Percentiles rank a stretch among this genome's conserved stretches.
Conservation (phyloP, 1,140 invertebrate species). For the Bicyclus anynana region DNA sequence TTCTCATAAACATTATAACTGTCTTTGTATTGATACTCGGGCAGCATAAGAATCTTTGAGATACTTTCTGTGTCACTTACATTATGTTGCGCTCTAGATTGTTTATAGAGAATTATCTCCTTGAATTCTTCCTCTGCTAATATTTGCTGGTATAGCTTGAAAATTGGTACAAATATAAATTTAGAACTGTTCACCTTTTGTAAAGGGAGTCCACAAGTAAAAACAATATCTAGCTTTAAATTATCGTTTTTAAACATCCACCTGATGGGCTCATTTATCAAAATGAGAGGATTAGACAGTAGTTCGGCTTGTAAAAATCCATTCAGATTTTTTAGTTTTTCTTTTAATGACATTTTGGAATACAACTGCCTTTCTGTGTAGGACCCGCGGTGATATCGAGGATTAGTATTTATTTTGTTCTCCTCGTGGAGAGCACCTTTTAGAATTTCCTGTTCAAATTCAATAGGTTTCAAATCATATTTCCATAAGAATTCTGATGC, state of each 20-base stretch:
- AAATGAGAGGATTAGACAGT: conserved; percentile 51
- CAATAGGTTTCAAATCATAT: conserved; percentile 70
- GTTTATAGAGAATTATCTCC: conserved; percentile 43
- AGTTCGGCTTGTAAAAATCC: conserved; percentile 53
- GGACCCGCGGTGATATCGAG: conserved; percentile 70
- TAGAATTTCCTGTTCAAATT: conserved; percentile 61
- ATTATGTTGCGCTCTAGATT: conserved; percentile 29
- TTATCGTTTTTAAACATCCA: conserved; percentile 43
- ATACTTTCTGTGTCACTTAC: conserved; percentile 32
- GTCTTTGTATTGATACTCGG: conserved; percentile 45
- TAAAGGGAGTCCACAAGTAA: conserved; percentile 60
- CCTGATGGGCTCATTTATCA: conserved; percentile 51
- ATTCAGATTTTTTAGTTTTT: conserved; percentile 67
- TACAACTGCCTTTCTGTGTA: conserved; percentile 74
- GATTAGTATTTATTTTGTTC: conserved; percentile 67
- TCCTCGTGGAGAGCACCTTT: conserved; percentile 64
- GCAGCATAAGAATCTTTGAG: conserved; percentile 41
- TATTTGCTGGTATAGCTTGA: conserved; percentile 68
- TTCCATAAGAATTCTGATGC: conserved; percentile 74
- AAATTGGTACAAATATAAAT: conserved; percentile 70
- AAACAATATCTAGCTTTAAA: conserved; percentile 39
- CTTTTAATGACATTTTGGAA: conserved; percentile 65
- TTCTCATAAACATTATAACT: conserved; percentile 58
- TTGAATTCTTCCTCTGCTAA: conserved; percentile 58
- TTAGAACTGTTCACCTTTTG: conserved; percentile 68